Conservation (phyloP, 2,113 vertebrate species). For the Megaceryle torquata region DNA sequence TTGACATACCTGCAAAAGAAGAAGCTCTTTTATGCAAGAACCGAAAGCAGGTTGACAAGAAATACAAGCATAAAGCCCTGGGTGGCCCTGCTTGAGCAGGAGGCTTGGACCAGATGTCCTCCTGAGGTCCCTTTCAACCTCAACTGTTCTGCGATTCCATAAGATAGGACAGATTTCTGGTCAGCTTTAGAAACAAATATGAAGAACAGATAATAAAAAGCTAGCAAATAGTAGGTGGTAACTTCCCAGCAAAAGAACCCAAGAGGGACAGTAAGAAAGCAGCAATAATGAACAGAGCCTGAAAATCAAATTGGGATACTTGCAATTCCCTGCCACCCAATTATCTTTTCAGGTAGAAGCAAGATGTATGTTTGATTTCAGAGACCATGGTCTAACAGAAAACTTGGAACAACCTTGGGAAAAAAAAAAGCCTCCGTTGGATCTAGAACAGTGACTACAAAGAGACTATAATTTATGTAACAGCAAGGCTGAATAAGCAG, state of each 20-base stretch:
- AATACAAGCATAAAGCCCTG: not conserved
- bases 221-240: not conserved
- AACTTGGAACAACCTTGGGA: not conserved
- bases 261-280: not conserved
- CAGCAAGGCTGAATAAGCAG: not conserved
- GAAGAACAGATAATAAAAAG: not conserved
- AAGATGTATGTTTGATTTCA: not conserved
- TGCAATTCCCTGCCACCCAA: not conserved
- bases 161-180: not conserved
- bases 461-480: not conserved
- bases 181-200: not conserved
- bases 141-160: not conserved
- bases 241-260: not conserved
- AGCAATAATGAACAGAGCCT: not conserved
- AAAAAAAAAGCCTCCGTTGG: not conserved
- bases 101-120: not conserved
- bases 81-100: not conserved
- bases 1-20: constrained; percentile 77
- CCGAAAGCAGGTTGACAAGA: not conserved
- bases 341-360: not conserved
- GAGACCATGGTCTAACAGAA: not conserved
- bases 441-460: not conserved
- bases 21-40: not conserved
- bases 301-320: not conserved
- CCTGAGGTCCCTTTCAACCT: not conserved